Percentiles rank a stretch among this genome's conserved stretches.
phyloP scores from a whole-genome alignment of 1,140 invertebrate genomes.

The Drosophila guanche region DNA sequence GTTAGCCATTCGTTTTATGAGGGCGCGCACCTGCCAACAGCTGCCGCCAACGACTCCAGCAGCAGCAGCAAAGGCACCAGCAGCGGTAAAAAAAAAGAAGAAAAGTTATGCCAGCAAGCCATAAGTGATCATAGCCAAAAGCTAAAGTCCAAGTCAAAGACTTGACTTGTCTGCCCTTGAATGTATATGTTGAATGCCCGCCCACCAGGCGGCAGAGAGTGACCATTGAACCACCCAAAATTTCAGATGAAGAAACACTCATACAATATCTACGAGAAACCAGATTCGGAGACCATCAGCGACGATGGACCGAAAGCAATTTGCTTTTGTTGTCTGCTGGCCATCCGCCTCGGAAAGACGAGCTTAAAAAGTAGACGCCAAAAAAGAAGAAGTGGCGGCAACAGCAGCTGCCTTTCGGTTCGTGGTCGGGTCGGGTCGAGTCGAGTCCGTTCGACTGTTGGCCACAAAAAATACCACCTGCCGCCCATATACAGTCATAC shows the following conservation, averaged over 20 bases:
- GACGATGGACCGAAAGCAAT: slow-evolving; percentile 40
- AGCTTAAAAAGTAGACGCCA: slow-evolving; percentile 66
- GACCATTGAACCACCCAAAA: slow-evolving; percentile 33
- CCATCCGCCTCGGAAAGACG: slow-evolving; percentile 49
- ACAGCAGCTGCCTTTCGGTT: slow-evolving; percentile 43
- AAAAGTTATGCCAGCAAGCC: slow-evolving; percentile 10
- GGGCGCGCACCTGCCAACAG: slow-evolving; percentile 79
- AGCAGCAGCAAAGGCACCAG: too few species aligned
- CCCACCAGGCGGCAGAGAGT: slow-evolving; percentile 54
- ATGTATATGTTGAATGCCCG: slow-evolving; percentile 60
- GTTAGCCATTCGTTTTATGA: slow-evolving; percentile 62
- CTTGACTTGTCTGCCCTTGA: slow-evolving; percentile 65
- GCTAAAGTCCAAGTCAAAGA: slow-evolving; percentile 58
- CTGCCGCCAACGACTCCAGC: slow-evolving; percentile 40
- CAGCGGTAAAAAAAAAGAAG: slow-evolving; percentile 7
- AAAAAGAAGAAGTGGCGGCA: slow-evolving; percentile 42
- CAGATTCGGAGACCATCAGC: slow-evolving; percentile 56
- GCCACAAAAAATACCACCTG: slow-evolving; percentile 80
- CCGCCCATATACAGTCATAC: slow-evolving; percentile 70
- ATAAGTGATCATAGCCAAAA: slow-evolving; percentile 73
- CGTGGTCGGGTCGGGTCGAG: too few species aligned
- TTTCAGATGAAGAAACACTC: slow-evolving; percentile 35
- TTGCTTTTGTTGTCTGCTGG: slow-evolving; percentile 66
- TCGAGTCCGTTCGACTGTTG: slow-evolving; percentile 39
- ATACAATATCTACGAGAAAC: slow-evolving; percentile 39